Conservation (phyloP, 2,113 vertebrate genomes). For the Pseudorasbora parva region DNA sequence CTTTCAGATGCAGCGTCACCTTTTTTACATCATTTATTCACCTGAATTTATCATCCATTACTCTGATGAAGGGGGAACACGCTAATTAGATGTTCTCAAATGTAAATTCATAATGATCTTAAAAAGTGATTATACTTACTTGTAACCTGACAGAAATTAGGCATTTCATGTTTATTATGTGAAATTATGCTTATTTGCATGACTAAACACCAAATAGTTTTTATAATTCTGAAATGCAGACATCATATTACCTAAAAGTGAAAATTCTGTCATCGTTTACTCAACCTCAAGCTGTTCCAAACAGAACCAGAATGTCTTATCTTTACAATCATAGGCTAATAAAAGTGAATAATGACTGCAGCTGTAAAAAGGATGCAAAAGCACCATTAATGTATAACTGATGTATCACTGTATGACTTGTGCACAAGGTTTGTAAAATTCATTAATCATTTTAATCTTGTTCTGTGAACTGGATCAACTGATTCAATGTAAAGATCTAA, state of each 20-base stretch:
- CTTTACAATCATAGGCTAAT: background rate
- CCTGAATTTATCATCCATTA: slow-evolving; percentile 28
- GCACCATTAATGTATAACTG: background rate
- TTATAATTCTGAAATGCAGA: slow-evolving; percentile 21
- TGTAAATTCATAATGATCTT: slow-evolving; percentile 37
- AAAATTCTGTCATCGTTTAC: background rate
- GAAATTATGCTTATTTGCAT: slow-evolving; percentile 41
- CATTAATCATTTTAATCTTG: too few species aligned
- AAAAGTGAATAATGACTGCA: background rate
- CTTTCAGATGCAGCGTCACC: background rate
- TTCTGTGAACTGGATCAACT: background rate
- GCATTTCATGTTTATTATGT: slow-evolving; percentile 45
- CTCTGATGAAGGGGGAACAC: slow-evolving; percentile 5
- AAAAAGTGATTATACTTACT: slow-evolving; percentile 39
- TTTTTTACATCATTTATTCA: background rate
- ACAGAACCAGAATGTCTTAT: background rate
- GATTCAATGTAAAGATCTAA: background rate
- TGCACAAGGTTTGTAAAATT: too few species aligned
- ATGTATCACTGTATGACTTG: background rate
- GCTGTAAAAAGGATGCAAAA: background rate
- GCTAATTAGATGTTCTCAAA: slow-evolving; percentile 40
- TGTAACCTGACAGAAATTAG: slow-evolving; percentile 30
- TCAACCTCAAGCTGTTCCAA: background rate
- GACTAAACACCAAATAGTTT: slow-evolving; percentile 17
- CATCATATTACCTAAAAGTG: slow-evolving; percentile 1